Conservation (phyloP, 2,797 vertebrate genomes). For the Trachops cirrhosus region DNA sequence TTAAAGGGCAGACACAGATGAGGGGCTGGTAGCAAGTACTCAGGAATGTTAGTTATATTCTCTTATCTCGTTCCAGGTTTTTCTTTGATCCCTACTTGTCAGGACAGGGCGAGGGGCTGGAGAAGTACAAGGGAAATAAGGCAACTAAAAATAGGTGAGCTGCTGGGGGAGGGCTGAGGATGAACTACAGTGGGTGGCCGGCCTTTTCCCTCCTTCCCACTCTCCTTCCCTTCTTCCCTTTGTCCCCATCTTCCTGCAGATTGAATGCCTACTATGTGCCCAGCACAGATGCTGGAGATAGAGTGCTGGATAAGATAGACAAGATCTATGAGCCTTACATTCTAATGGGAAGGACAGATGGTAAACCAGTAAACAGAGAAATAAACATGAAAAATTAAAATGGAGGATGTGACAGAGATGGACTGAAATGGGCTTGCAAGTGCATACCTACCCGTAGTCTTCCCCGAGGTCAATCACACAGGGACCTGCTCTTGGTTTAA, state of each 20-base stretch:
- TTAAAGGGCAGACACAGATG: background rate
- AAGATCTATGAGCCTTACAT: background rate
- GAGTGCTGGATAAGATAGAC: background rate
- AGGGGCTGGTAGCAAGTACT: background rate
- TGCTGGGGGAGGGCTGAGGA: background rate
- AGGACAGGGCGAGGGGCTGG: background rate
- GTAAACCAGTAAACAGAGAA: background rate
- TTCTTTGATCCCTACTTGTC: background rate
- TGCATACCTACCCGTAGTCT: accelerated
- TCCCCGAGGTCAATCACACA: background rate
- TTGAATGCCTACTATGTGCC: background rate
- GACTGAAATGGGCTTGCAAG: background rate
- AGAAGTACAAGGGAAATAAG: background rate
- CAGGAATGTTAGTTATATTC: background rate
- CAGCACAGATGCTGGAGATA: background rate
- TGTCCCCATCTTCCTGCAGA: background rate
- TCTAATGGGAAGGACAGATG: background rate
- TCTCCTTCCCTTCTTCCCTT: background rate
- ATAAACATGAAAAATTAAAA: background rate
- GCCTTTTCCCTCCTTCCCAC: background rate
- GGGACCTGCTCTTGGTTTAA: background rate
- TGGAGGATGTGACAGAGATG: background rate
- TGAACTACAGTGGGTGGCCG: accelerated
- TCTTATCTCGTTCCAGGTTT: background rate
- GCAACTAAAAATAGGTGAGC: background rate